Evolutionary conservation across 64 coral and sea anemone genomes (phyloP), one percentile per base, ranked within the genome.

Genomic region (Orbicella faveolata): DNA sequence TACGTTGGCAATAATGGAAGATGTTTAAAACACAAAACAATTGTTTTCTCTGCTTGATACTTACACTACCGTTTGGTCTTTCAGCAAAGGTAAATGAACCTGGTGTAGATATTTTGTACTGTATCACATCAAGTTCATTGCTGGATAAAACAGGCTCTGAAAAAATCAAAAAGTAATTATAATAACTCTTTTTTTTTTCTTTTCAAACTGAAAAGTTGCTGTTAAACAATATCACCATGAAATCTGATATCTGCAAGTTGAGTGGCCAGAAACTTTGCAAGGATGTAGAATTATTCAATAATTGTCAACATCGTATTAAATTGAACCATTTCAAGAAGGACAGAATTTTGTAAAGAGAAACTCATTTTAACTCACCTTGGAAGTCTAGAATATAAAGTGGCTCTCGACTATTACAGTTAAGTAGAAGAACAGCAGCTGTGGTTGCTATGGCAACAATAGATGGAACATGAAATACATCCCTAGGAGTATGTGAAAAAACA

Each of bases 321-420:
- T 59, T 59, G 55, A 48, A 48, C 19, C 17, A 23, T 68, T 8
- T 21, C 65, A 68, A 7, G 1, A 20, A 4, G 0, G 23, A 77
- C 4, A 21, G 36, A 1, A 48, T n/a, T 11, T 19, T 51, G 77
- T 25, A 19, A 54, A 25, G 11, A 54, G 44, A 5, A 23, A 48
- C 26, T 35, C n/a, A 51, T 68, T 75, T 21, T n/a, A 34, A 23
- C 59, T 74, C 82, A 98, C 96, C 89, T 83, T 79, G 67, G 25
- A 95, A 93, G 73, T 98, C 96, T 33, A 98, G 10, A 12, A 98
- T 14, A 55, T 91, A 79, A 23, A 95, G 48, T 2, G 90, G 90
- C 52, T 98, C 90, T 86, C 96, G 93, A n/a, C 94, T 98, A 65
- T 91, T 91, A 7, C 94, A 87, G 79, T 98, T 98, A n/a, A 98